Base-by-base conservation (phyloP, 2,888 invertebrate species). In the Bombylius discolor region DNA sequence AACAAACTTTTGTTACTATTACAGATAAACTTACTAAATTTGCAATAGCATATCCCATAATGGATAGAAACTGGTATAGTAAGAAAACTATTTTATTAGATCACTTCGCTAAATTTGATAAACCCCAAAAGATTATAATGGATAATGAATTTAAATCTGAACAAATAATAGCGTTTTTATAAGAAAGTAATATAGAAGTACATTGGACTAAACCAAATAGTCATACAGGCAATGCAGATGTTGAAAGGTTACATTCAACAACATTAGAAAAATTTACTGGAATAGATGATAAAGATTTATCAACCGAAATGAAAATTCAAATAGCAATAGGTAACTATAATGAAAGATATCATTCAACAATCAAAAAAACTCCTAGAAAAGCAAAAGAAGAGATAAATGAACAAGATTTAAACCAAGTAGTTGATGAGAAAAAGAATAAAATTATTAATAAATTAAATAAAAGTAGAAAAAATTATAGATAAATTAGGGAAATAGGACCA, bases 231-330 rank as follows among this genome's bases (percentile, higher is more conserved):
- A n/a, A n/a, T n/a, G n/a, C n/a, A n/a, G n/a, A n/a, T n/a, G n/a
- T n/a, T n/a, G n/a, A 61, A 55, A 57, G 59, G 46, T 44, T 59
- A 31, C 59, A 61, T 51, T 59, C 59, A n/a, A 58, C 57, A 44
- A 54, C 57, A 44, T 54, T 57, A 57, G 58, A 59, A 57, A 57
- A 57, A 49, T 32, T 57, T 13, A 53, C 53, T 31, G 57, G 53
- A 33, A 51, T 57, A 33, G 47, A 50, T 8, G 47, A 53, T 11
- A 34, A 57, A 31, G 31, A 42, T 46, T 23, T 49, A 5, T 53
- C 56, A 49, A 44, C 36, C n/a, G n/a, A n/a, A n/a, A n/a, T n/a
- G n/a, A n/a, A n/a, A n/a, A n/a, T n/a, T n/a, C n/a, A n/a, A n/a
- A 6, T 39, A 57, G 55, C 59, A 8, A 51, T 59, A 44, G 34